Base-by-base conservation (phyloP, 2,797 vertebrate genomes). In the Paratrypauchen microcephalus region DNA sequence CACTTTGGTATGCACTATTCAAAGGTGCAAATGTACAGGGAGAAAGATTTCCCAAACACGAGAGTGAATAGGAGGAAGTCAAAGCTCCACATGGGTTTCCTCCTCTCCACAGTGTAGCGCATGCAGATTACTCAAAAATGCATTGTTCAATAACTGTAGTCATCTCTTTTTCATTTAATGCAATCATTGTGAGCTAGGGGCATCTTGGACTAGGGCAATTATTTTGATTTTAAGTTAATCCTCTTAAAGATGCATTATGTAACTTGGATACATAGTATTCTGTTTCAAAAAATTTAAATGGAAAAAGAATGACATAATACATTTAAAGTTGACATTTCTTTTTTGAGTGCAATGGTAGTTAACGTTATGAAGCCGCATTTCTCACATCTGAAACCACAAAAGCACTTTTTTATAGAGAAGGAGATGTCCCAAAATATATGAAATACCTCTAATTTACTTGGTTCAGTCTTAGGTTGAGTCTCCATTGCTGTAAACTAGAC, bases 21-120 rank as follows among this genome's bases (percentile, higher is more conserved):
- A 55, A 5, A 58, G 70, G 19, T 30, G 57, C 23, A 63, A 61
- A 56, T 13, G 70, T 52, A 78, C 71, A 41, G 23, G 61, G 72
- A 28, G 59, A 32, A n/a, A 24, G 2, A 47, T 77, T 77, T 81
- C 77, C 69, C 73, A 39, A 41, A 73, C 71, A 59, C 16, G n/a
- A 60, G 60, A 56, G 58, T 77, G 76, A 86, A 83, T 80, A 50
- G 78, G 72, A 89, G 87, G 87, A 88, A 85, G 66, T 59, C 56
- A 66, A 70, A 80, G 78, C 75, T 82, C 73, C 74, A 71, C 55
- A 67, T 78, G 24, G 50, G 63, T 79, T 81, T 77, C 72, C 73
- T 57, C 54, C 61, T 41, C 62, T 5, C 16, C 47, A 21, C 47
- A 54, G 2, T 59, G 64, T 32, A 36, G 7, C 26, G 9, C 15